Percentiles rank a stretch among this genome's conserved stretches.
phyloP scores from a whole-genome alignment of 2,888 invertebrate species.

The Cryptus viduatorius region DNA sequence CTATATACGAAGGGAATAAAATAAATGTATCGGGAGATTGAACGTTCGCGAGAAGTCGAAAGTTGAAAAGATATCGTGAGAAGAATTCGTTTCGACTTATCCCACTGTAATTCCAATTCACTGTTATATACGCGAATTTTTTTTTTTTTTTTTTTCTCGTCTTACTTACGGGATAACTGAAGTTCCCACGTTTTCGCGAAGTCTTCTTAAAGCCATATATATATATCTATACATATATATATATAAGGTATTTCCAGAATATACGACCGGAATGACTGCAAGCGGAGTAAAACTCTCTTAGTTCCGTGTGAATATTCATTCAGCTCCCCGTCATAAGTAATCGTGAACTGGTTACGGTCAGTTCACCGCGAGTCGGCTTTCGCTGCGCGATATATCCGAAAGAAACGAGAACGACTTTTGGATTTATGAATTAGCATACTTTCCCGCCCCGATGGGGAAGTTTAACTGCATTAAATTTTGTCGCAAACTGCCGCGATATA shows the following conservation, averaged over 20 bases:
- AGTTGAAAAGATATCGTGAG: constrained; percentile 57
- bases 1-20: constrained; percentile 46
- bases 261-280: constrained; percentile 21
- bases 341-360: constrained; percentile 30
- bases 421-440: constrained; percentile 56
- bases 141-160: constrained; percentile 6
- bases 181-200: constrained; percentile 30
- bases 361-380: background rate
- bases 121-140: constrained; percentile 43
- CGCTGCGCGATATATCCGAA: constrained; percentile 31
- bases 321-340: constrained; percentile 51
- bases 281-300: constrained; percentile 51
- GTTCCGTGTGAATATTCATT: constrained; percentile 65
- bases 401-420: constrained; percentile 20
- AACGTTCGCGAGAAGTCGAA: constrained; percentile 56
- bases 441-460: constrained; percentile 20
- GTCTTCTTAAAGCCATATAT: constrained; percentile 41
- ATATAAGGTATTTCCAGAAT: constrained; percentile 33
- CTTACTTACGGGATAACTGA: constrained; percentile 36
- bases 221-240: constrained; percentile 13
- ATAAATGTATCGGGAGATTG: constrained; percentile 60
- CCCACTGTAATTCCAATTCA: constrained; percentile 55
- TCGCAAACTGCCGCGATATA: background rate
- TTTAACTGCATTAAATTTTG: constrained; percentile 53
- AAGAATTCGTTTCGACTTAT: constrained; percentile 55